Conservation (phyloP, 2,113 vertebrate species). For the Cynopterus brachyotis region DNA sequence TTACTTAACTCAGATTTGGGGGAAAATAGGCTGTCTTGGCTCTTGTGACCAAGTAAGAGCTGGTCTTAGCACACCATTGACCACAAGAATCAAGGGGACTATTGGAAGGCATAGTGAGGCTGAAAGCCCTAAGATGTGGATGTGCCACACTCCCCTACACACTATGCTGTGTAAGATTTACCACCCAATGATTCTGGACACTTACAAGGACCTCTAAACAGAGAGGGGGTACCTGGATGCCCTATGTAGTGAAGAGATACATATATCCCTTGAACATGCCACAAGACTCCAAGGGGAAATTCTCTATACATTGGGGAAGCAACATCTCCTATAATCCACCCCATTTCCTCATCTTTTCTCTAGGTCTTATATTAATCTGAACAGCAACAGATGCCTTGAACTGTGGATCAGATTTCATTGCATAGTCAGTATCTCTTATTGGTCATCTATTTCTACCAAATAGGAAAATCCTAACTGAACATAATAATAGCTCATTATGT, state of each 20-base stretch:
- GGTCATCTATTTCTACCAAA: background rate
- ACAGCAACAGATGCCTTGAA: accelerated
- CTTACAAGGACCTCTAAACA: background rate
- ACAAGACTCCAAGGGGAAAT: background rate
- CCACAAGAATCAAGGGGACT: accelerated
- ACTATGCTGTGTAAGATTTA: background rate
- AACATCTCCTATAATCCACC: background rate
- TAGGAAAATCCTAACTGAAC: background rate
- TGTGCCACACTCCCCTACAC: background rate
- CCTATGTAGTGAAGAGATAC: background rate
- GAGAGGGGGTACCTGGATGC: background rate
- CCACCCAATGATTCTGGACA: background rate
- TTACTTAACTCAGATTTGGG: too few relatives aligned
- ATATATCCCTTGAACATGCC: accelerated
- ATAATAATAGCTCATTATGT: background rate
- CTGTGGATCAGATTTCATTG: background rate
- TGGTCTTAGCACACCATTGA: background rate
- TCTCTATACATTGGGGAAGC: background rate
- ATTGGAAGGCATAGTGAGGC: background rate
- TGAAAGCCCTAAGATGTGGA: background rate
- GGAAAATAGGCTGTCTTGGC: too few relatives aligned
- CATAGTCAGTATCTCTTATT: background rate
- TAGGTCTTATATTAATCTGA: background rate
- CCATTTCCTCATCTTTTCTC: background rate
- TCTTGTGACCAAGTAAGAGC: background rate